A percentile compares a stretch with the other conserved stretches of the same genome.
Evolutionary conservation across 2,888 invertebrate species (phyloP).

Genomic region (Linnaemya tessellans): DNA sequence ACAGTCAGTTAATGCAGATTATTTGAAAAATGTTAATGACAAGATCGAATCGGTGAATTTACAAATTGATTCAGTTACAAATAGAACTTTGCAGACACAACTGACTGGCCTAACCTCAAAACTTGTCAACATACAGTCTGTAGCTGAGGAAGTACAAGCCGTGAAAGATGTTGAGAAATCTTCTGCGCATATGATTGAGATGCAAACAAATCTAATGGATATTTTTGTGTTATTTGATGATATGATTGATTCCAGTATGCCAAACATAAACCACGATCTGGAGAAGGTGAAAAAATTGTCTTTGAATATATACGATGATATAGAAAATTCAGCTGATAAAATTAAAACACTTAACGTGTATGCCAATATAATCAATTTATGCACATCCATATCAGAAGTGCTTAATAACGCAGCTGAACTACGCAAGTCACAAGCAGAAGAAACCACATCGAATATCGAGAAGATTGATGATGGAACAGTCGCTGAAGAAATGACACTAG

Average conservation of each 20-base stretch:
- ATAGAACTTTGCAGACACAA: slow-evolving; percentile 36
- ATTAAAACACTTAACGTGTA: slow-evolving; percentile 52
- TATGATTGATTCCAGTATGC: slow-evolving; percentile 46
- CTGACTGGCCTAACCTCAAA: slow-evolving; percentile 33
- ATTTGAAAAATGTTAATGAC: slow-evolving; percentile 30
- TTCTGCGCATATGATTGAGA: slow-evolving; percentile 72
- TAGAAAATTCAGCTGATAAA: slow-evolving; percentile 54
- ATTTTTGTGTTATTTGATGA: slow-evolving; percentile 69
- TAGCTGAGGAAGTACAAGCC: slow-evolving; percentile 34
- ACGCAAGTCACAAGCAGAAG: not conserved
- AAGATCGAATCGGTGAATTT: not conserved
- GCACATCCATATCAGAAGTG: slow-evolving; percentile 24
- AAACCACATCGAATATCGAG: no score
- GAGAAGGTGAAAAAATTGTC: slow-evolving; percentile 54
- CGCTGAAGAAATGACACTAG: no score
- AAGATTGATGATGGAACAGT: no score
- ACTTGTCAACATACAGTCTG: slow-evolving; percentile 46
- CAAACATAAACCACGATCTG: slow-evolving; percentile 39
- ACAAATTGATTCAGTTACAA: slow-evolving; percentile 16
- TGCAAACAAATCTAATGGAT: slow-evolving; percentile 79
- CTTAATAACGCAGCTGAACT: not conserved
- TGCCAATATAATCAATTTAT: slow-evolving; percentile 48
- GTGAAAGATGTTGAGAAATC: slow-evolving; percentile 52
- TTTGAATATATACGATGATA: slow-evolving; percentile 59
- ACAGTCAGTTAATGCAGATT: slow-evolving; percentile 52